Percentiles rank a stretch among this genome's conserved stretches.
These are phyloP conservation scores for Drosophila insularis DNA, from an alignment of 1,140 invertebrate genomes.

Conservation along the genomic window DNA sequence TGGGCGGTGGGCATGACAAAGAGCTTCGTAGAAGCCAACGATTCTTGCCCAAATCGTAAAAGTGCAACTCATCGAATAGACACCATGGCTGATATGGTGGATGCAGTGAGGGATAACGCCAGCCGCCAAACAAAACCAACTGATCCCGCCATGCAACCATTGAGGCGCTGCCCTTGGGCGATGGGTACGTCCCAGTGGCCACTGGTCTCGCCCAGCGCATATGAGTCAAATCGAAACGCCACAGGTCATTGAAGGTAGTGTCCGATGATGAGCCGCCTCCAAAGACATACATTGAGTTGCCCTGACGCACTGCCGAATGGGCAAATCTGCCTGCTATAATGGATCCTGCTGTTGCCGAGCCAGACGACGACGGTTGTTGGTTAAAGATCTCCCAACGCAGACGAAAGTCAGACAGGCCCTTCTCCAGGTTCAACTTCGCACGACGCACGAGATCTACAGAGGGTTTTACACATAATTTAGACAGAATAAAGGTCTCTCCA, in stretches of 20 bases:
- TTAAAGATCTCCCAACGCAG: constrained; percentile 74
- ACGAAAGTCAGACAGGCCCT: constrained; percentile 71
- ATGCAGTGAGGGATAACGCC: constrained; percentile 96
- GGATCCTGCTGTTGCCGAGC: constrained; percentile 71
- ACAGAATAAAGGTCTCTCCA: background rate
- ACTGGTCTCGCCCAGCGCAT: constrained; percentile 92
- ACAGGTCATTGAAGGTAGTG: constrained; percentile 98
- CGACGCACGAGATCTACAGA: constrained; percentile 72
- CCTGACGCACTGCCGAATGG: constrained; percentile 92
- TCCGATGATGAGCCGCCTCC: constrained; percentile 96
- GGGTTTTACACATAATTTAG: background rate
- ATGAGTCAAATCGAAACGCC: constrained; percentile 94
- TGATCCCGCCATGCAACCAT: constrained; percentile 93
- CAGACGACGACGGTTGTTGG: constrained; percentile 45
- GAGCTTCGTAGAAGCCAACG: constrained; percentile 90
- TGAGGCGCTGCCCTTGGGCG: constrained; percentile 96
- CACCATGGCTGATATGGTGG: constrained; percentile 94
- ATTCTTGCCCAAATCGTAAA: constrained; percentile 92
- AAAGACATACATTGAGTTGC: constrained; percentile 96
- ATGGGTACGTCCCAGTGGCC: constrained; percentile 94
- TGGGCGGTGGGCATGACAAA: constrained; percentile 87
- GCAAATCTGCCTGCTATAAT: constrained; percentile 95
- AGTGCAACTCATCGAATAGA: constrained; percentile 96
- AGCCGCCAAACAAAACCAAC: constrained; percentile 96
- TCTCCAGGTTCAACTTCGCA: constrained; percentile 72